Percentiles rank a stretch among this genome's conserved stretches.
These are phyloP conservation scores for Chrysocyon brachyurus DNA, from an alignment of 2,797 vertebrate genomes.

Conservation along the genomic window DNA sequence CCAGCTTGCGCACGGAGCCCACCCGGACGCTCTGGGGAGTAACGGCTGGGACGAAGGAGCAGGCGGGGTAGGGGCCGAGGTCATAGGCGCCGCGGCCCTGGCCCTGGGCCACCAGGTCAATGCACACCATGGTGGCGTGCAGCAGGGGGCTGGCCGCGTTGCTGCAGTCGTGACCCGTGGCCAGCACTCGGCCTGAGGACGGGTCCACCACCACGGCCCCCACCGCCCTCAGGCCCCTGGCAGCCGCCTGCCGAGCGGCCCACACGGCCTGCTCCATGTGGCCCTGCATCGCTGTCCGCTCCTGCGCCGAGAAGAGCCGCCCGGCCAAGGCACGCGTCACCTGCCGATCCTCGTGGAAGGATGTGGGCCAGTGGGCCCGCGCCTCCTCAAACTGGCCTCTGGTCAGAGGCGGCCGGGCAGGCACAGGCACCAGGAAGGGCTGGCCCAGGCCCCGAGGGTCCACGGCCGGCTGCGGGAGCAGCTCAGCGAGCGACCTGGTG, in stretches of 20 bases:
- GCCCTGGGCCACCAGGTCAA: slow-evolving; percentile 92
- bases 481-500: slow-evolving; percentile 74
- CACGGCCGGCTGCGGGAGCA: slow-evolving; percentile 85
- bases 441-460: slow-evolving; percentile 89
- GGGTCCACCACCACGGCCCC: slow-evolving; percentile 92
- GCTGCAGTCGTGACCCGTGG: slow-evolving; percentile 92
- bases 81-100: slow-evolving; percentile 92
- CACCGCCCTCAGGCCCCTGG: slow-evolving; percentile 89
- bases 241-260: slow-evolving; percentile 86
- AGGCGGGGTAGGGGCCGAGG: slow-evolving; percentile 86
- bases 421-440: slow-evolving; percentile 91
- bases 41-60: slow-evolving; percentile 57
- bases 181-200: slow-evolving; percentile 86
- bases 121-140: slow-evolving; percentile 94
- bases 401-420: slow-evolving; percentile 90
- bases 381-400: slow-evolving; percentile 93
- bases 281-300: slow-evolving; percentile 89
- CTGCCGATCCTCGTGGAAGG: slow-evolving; percentile 94
- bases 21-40: accelerated
- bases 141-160: slow-evolving; percentile 87
- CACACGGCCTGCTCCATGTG: slow-evolving; percentile 91
- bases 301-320: slow-evolving; percentile 88
- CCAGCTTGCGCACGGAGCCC: neutral
- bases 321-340: slow-evolving; percentile 89
- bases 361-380: slow-evolving; percentile 92